Conservation (phyloP, 1,140 invertebrate species). For the Drosophila albomicans region DNA sequence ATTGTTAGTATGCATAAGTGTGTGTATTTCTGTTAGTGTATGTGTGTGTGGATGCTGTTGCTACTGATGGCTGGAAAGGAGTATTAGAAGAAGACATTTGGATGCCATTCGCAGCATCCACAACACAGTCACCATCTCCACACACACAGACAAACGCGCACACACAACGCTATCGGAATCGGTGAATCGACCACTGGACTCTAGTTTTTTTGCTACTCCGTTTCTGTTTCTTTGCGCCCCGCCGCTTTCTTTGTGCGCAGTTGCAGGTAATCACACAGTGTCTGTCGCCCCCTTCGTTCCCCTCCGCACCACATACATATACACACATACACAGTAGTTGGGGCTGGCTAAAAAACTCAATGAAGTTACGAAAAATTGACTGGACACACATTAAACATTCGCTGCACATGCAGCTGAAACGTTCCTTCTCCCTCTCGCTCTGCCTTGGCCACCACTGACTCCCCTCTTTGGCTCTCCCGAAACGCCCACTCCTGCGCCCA, state of each 20-base stretch:
- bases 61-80: slow-evolving; percentile 33
- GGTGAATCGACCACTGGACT: slow-evolving; percentile 34
- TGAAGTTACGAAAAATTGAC: slow-evolving; percentile 41
- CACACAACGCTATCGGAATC: slow-evolving; percentile 34
- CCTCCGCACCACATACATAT: slow-evolving; percentile 2
- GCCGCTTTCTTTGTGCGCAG: slow-evolving; percentile 69
- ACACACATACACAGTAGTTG: slow-evolving; percentile 4
- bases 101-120: slow-evolving; percentile 48
- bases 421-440: not conserved
- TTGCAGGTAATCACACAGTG: slow-evolving; percentile 69
- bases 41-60: slow-evolving; percentile 43
- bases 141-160: slow-evolving; percentile 38
- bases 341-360: slow-evolving; percentile 34
- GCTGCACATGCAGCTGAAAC: slow-evolving; percentile 36
- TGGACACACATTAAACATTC: slow-evolving; percentile 44
- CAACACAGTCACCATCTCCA: slow-evolving; percentile 28
- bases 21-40: slow-evolving; percentile 14
- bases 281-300: not conserved
- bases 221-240: slow-evolving; percentile 24
- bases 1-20: not conserved
- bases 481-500: slow-evolving; percentile 17
- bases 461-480: not conserved
- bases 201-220: slow-evolving; percentile 26
- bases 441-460: not conserved
- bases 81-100: slow-evolving; percentile 44